A percentile compares a stretch with the other conserved stretches of the same genome.
phyloP scores from a whole-genome alignment of 1,140 invertebrate genomes.

The Caenorhabditis inopinata region DNA sequence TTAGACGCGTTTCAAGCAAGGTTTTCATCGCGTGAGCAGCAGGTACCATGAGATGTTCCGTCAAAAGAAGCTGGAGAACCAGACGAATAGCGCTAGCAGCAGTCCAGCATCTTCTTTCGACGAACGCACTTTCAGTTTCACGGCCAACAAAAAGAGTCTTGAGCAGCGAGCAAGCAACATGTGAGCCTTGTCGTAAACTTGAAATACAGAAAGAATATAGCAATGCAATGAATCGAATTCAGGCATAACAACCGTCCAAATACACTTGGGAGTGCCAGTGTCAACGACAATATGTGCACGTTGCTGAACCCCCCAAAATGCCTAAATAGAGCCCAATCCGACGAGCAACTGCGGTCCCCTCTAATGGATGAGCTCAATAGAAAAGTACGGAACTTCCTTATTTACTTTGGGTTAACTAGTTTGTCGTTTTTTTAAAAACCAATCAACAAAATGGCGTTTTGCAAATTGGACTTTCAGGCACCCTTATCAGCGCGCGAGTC shows the following conservation, averaged over 20 bases:
- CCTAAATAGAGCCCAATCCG: slow-evolving; percentile 48
- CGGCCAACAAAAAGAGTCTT: slow-evolving; percentile 8
- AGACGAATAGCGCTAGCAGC: slow-evolving; percentile 53
- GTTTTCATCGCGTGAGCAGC: slow-evolving; percentile 23
- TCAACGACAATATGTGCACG: slow-evolving; percentile 49
- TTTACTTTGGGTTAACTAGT: no score
- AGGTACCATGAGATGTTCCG: slow-evolving; percentile 61
- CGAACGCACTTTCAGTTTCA: slow-evolving; percentile 52
- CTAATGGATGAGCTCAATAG: slow-evolving; percentile 11
- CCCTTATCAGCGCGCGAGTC: slow-evolving; percentile 35
- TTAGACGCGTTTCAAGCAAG: not conserved
- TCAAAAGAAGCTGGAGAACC: slow-evolving; percentile 53
- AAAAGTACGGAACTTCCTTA: no score
- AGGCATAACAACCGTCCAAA: not conserved
- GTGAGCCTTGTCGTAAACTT: not conserved
- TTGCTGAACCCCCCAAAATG: slow-evolving; percentile 38
- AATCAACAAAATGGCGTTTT: no score
- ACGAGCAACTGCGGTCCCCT: slow-evolving; percentile 40
- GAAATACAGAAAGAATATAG: not conserved
- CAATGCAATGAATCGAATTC: not conserved
- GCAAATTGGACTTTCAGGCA: slow-evolving; percentile 26
- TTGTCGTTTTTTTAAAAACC: no score
- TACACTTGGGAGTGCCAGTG: slow-evolving; percentile 6
- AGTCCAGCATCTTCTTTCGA: slow-evolving; percentile 55
- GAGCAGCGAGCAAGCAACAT: slow-evolving; percentile 24